These are phyloP conservation scores for Tuta absoluta DNA, from an alignment of 2,888 invertebrate genomes.

Conservation along the genomic window DNA sequence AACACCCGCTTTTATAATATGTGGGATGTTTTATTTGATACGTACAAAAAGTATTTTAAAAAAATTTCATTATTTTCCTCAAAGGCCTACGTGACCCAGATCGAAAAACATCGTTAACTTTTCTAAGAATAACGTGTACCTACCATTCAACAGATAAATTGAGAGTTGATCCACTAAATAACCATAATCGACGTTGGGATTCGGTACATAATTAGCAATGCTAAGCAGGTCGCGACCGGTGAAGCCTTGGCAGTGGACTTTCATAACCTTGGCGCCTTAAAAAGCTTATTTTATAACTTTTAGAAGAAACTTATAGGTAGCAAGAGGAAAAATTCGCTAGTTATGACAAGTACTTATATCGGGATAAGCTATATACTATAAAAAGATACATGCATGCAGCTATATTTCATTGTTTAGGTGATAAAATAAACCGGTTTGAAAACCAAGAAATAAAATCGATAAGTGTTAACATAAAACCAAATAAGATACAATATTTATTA, in stretches of 20 bases:
- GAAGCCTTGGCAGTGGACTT: constrained; percentile 48
- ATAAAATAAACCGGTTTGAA: too few relatives aligned
- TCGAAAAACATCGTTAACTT: constrained; percentile 1
- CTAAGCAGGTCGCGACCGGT: constrained; percentile 33
- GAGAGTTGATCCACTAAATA: background rate
- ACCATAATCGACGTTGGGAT: background rate
- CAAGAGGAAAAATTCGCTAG: too few relatives aligned
- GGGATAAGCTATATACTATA: too few relatives aligned
- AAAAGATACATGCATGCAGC: too few relatives aligned
- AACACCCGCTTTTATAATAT: background rate
- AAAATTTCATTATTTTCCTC: background rate
- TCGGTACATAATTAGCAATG: constrained; percentile 41
- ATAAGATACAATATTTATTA: too few relatives aligned
- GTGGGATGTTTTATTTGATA: background rate
- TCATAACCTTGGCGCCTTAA: constrained; percentile 39
- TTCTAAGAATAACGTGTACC: background rate
- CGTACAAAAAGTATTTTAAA: too few relatives aligned
- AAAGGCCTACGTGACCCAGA: constrained; percentile 7
- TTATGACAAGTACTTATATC: too few relatives aligned
- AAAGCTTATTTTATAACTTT: background rate
- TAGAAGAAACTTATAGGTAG: too few relatives aligned
- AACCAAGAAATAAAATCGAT: too few relatives aligned
- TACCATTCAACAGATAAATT: background rate
- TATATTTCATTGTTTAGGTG: too few relatives aligned
- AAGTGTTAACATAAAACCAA: too few relatives aligned